Percentiles rank a stretch among this genome's conserved stretches.
These are phyloP conservation scores for Larimichthys crocea DNA, from an alignment of 2,113 vertebrate genomes.

Conservation along the genomic window DNA sequence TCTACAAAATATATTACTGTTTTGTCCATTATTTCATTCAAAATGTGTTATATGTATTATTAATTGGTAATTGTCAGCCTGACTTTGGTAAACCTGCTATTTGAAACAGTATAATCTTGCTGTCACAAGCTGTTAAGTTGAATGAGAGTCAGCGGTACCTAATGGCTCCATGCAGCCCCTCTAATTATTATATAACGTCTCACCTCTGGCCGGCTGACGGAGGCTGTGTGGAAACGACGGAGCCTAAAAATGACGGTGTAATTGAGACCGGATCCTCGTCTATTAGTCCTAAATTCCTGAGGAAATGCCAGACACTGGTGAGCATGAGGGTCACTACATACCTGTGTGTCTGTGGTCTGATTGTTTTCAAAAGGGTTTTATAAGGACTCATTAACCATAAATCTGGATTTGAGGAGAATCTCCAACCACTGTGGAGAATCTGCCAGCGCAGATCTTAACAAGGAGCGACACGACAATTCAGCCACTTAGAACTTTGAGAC, in stretches of 20 bases:
- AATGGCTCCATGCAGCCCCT: constrained; percentile 10
- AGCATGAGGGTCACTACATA: constrained; percentile 23
- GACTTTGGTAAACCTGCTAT: not conserved
- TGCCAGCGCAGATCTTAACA: constrained; percentile 15
- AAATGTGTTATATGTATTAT: not conserved
- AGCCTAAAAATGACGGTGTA: constrained; percentile 27
- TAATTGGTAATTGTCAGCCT: not conserved
- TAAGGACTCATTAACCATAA: constrained; percentile 13
- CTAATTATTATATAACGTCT: constrained; percentile 32
- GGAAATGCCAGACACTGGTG: constrained; percentile 46
- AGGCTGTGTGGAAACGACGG: constrained; percentile 14
- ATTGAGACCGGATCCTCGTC: constrained; percentile 48
- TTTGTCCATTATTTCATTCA: not conserved
- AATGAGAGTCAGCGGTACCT: constrained; percentile 20
- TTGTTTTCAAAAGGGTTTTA: not conserved
- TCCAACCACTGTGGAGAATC: not conserved
- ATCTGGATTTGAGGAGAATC: constrained; percentile 19
- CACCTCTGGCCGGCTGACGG: not conserved
- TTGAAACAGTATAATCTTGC: not conserved
- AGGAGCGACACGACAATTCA: not conserved
- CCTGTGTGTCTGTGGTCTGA: constrained; percentile 24
- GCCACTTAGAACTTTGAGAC: not conserved
- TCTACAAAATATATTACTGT: not conserved
- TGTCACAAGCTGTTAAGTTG: constrained; percentile 24
- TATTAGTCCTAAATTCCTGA: constrained; percentile 52